These are phyloP conservation scores for Delphinus delphis DNA, from an alignment of 2,113 vertebrate genomes.

Conservation along the genomic window DNA sequence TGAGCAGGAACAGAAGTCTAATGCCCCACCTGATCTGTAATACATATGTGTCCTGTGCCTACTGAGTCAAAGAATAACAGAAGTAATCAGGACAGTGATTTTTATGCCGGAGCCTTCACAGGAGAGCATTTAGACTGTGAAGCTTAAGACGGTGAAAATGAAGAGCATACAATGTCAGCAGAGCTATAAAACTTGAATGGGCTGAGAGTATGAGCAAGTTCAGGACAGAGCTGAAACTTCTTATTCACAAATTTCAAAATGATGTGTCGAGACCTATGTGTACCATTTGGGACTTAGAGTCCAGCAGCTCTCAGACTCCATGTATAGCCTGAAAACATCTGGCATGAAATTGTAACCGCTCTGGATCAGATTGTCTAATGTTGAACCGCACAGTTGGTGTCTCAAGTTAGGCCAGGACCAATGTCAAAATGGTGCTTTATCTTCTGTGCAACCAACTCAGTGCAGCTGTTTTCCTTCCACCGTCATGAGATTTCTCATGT, in stretches of 20 bases:
- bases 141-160: conserved; percentile 10
- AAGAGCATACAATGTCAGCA: background rate
- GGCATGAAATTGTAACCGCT: conserved; percentile 26
- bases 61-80: background rate
- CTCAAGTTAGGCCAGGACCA: conserved; percentile 27
- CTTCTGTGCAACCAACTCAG: conserved; percentile 3
- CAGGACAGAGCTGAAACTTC: background rate
- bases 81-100: background rate
- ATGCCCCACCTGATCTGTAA: background rate
- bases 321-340: conserved; percentile 56
- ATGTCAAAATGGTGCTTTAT: conserved; percentile 30
- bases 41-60: background rate
- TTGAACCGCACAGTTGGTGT: background rate
- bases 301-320: background rate
- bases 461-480: background rate
- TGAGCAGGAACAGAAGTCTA: background rate
- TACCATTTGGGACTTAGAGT: background rate
- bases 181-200: background rate
- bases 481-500: background rate
- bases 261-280: background rate
- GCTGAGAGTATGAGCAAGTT: background rate
- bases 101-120: background rate
- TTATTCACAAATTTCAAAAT: conserved; percentile 6
- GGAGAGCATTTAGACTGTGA: background rate
- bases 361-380: background rate